These are phyloP conservation scores for Clusia tigrina DNA, from an alignment of 2,888 invertebrate genomes.

Conservation along the genomic window DNA sequence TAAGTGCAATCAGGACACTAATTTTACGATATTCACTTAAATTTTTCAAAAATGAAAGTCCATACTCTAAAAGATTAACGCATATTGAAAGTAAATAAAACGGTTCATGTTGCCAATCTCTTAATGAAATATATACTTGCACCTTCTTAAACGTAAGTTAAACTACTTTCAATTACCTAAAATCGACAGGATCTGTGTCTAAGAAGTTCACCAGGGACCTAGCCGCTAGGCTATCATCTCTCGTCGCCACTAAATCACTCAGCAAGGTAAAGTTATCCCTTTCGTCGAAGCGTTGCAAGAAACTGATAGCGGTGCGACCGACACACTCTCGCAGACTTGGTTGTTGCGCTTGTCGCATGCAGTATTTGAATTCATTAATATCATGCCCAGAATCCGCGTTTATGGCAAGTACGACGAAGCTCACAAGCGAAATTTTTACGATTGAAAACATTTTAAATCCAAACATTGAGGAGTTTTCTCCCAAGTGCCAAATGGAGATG, in stretches of 20 bases:
- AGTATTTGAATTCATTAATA: conserved; percentile 60
- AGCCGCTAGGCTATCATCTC: conserved; percentile 70
- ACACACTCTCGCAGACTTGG: conserved; percentile 71
- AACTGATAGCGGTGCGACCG: conserved; percentile 74
- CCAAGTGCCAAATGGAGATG: conserved; percentile 16
- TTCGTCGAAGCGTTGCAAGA: conserved; percentile 73
- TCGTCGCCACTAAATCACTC: conserved; percentile 71
- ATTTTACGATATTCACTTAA: no score
- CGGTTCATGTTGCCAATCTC: no score
- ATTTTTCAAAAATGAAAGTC: background rate
- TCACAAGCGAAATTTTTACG: background rate
- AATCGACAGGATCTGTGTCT: conserved; percentile 78
- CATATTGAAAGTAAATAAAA: no score
- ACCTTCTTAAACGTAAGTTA: no score
- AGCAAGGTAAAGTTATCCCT: conserved; percentile 73
- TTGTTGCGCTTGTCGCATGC: conserved; percentile 64
- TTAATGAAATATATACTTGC: no score
- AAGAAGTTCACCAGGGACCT: conserved; percentile 74
- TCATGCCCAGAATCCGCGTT: conserved; percentile 38
- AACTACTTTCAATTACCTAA: conserved; percentile 66
- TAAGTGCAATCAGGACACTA: no score
- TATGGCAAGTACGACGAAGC: conserved; percentile 35
- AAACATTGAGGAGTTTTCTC: background rate
- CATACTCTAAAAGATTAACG: background rate
- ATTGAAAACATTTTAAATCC: background rate